Evolutionary conservation across 2,113 vertebrate genomes (phyloP), one percentile per base, ranked within the genome.

Genomic region (Pogona vitticeps): DNA sequence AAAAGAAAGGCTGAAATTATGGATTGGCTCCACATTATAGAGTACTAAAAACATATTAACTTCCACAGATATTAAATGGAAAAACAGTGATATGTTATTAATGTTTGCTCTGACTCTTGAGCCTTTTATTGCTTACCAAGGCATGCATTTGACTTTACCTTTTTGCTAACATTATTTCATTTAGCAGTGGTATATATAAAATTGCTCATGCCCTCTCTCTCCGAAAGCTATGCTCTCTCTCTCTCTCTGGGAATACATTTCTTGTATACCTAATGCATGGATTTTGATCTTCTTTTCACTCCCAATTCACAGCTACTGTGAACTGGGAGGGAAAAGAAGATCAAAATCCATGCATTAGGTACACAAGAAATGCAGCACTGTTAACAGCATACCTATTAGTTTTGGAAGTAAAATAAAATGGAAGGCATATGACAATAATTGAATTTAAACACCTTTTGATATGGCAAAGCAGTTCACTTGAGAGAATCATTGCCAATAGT

Each of bases 41-140:
- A 78, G 2, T 84, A 90, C 88, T 68, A 59, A 33, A n/a, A 40
- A 85, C 82, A 84, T 17, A 87, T 88, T 88, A 86, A 31, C 36
- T n/a, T 15, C 77, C 68, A 78, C 73, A 2, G 21, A 0, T 70
- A 23, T 42, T 88, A 46, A 88, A 72, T 56, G 52, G 58, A 84
- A 89, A 84, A 73, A 2, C 21, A 52, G 31, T 46, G 75, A 58
- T 9, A 88, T 21, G 70, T 38, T 21, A 72, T 72, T 59, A 90
- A 85, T 0, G 0, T 12, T 82, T 81, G 31, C 23, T 6, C 23
- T 59, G 68, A 89, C 33, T 18, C n/a, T 26, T 28, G 75, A 63
- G 52, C 9, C 3, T 3, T 63, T n/a, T 2, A 12, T 76, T 84
- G 71, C 68, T 80, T 71, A 82, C 31, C 82, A 82, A 79, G 65